Conservation (phyloP, 2,888 invertebrate genomes). For the Agelastica alni region DNA sequence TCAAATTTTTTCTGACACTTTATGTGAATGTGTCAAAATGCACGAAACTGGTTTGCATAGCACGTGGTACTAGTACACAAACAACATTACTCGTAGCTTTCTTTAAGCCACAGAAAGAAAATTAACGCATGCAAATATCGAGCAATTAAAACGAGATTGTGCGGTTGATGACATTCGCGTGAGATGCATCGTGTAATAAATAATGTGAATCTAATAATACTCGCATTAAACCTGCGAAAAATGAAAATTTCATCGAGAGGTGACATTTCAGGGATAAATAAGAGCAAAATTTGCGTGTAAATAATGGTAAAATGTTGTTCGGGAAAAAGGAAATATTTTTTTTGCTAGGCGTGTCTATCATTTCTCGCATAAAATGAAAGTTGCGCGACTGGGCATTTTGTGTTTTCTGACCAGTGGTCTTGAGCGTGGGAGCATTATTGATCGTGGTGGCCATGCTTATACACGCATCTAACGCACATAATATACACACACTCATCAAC, state of each 20-base stretch:
- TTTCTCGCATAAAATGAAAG: conserved; percentile 54
- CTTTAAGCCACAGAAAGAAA: not conserved
- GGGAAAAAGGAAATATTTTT: conserved; percentile 38
- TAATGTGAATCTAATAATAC: not conserved
- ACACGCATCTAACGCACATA: conserved; percentile 51
- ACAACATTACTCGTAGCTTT: conserved; percentile 17
- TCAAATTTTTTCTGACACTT: conserved; percentile 2
- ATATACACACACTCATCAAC: conserved; percentile 41
- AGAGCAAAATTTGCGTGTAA: not conserved
- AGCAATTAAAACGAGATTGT: not conserved
- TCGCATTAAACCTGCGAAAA: not conserved
- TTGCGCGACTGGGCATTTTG: conserved; percentile 53
- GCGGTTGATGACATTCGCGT: not conserved
- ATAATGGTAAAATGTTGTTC: conserved; percentile 11
- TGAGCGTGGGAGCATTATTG: conserved; percentile 57
- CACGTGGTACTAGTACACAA: conserved; percentile 34
- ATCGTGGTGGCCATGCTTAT: conserved; percentile 49
- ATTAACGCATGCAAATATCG: not conserved
- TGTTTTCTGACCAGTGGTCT: conserved; percentile 57
- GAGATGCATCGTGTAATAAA: not conserved
- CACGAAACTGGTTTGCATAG: conserved; percentile 31
- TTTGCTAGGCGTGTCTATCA: conserved; percentile 56
- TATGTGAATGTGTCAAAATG: conserved; percentile 11
- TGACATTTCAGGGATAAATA: not conserved
- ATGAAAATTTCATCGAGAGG: not conserved